Base-by-base conservation (phyloP, 2,797 vertebrate species). In the Acipenser oxyrinchus region DNA sequence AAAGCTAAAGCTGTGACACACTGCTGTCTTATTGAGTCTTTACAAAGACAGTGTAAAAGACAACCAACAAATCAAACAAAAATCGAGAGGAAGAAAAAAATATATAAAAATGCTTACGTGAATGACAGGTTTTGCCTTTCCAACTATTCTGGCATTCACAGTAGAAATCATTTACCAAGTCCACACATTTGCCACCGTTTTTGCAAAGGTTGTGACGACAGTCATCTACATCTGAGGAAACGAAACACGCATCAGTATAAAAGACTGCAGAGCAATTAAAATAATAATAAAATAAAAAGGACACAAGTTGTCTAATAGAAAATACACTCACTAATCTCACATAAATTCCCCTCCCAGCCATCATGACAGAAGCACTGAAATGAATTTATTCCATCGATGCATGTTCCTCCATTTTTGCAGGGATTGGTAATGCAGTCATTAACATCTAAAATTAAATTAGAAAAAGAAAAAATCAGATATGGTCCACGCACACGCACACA, bases 81-180 rank as follows among this genome's bases (percentile, higher is more conserved):
- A 71, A 18, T 18, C 15, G 1, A 1, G 15, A 18, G 51, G 57
- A 37, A 61, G 62, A 73, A 37, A 0, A 6, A 0, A 53, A 55
- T n/a, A n/a, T n/a, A n/a, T n/a, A 12, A 51, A 37, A 37, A 3
- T 37, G 8, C 96, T 94, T 84, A 93, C 95, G 89, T 4, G 94
- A 98, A 76, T 93, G 92, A 79, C 96, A 98, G 48, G 90, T 96
- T 83, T 98, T 98, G 66, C 96, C 96, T 79, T 98, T 98, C 96
- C 96, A 98, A 77, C 85, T 90, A 67, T 94, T 91, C 0, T 87
- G 84, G 37, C 95, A 98, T 50, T 86, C 87, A 66, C 96, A 98
- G 84, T 91, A 91, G 84, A 96, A 98, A 79, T 97, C 95, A 0
- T 95, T 95, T 62, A 93, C 80, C 73, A 93, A 84, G 77, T 98